A percentile compares a stretch with the other conserved stretches of the same genome.
Evolutionary conservation across 1,140 invertebrate genomes (phyloP).

Genomic region (Lordiphosa collinella): DNA sequence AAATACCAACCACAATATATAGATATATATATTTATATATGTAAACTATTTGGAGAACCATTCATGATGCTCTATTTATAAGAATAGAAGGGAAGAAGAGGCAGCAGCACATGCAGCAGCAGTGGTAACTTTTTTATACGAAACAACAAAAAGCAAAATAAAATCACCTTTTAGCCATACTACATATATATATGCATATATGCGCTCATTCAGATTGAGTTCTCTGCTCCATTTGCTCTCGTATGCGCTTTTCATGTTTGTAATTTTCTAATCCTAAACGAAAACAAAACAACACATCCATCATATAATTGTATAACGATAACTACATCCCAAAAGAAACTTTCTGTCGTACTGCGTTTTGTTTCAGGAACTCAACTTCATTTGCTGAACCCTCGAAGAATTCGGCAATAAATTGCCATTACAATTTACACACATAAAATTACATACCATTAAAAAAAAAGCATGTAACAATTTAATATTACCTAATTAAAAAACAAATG

Average conservation of each 20-base stretch:
- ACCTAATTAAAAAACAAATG: slow-evolving; percentile 19
- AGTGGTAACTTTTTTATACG: slow-evolving; percentile 57
- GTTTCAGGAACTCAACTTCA: slow-evolving; percentile 15
- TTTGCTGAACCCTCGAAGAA: slow-evolving; percentile 21
- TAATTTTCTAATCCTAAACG: slow-evolving; percentile 47
- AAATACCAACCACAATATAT: slow-evolving; percentile 62
- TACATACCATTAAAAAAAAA: slow-evolving; percentile 17
- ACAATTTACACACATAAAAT: slow-evolving; percentile 28
- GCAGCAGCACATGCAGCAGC: slow-evolving; percentile 15
- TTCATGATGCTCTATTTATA: slow-evolving; percentile 69
- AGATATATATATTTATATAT: slow-evolving; percentile 51
- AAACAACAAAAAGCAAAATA: slow-evolving; percentile 3
- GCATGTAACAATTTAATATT: slow-evolving; percentile 28
- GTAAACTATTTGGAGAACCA: slow-evolving; percentile 73
- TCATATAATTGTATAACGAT: slow-evolving; percentile 1
- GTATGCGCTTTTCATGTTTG: slow-evolving; percentile 52
- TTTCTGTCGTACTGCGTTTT: slow-evolving; percentile 15
- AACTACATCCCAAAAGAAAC: not conserved
- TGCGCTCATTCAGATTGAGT: slow-evolving; percentile 8
- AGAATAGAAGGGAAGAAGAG: slow-evolving; percentile 19
- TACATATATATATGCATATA: slow-evolving; percentile 11
- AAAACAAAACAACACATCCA: slow-evolving; percentile 6
- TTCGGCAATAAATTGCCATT: slow-evolving; percentile 44
- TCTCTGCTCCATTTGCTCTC: slow-evolving; percentile 38
- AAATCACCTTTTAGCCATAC: slow-evolving; percentile 6